These are phyloP conservation scores for Ellobium chinense DNA, from an alignment of 2,888 invertebrate species.

Conservation along the genomic window DNA sequence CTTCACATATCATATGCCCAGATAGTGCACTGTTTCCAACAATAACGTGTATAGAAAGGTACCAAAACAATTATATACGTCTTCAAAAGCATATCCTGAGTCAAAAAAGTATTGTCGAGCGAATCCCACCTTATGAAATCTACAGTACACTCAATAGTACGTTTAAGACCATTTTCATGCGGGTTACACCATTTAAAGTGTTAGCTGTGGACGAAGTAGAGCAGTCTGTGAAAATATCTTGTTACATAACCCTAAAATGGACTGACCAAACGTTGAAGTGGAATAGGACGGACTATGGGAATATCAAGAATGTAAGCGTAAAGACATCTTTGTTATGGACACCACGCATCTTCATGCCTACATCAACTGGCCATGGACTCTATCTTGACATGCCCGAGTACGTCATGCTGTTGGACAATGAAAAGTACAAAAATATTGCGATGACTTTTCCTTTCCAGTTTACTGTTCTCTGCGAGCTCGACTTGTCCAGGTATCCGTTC, in stretches of 20 bases:
- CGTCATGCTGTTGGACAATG: not conserved
- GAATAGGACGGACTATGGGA: not conserved
- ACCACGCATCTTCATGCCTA: not conserved
- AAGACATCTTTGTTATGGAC: not conserved
- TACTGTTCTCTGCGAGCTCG: conserved; percentile 11
- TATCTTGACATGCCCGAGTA: not conserved
- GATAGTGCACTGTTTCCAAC: not conserved
- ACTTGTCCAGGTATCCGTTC: conserved; percentile 13
- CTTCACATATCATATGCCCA: too few species aligned
- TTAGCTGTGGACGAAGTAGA: conserved; percentile 15
- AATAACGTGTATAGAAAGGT: not conserved
- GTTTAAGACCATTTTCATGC: not conserved
- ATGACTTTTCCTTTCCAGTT: conserved; percentile 17
- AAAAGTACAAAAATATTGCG: not conserved
- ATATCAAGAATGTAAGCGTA: not conserved
- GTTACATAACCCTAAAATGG: conserved; percentile 12
- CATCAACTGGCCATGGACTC: conserved; percentile 6
- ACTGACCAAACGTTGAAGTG: not conserved
- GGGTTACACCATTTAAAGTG: conserved; percentile 8
- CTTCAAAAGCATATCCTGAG: not conserved
- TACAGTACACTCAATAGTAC: not conserved
- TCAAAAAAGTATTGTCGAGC: not conserved
- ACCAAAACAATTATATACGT: not conserved
- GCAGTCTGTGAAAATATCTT: conserved; percentile 4
- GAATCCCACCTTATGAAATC: not conserved